phyloP scores from a whole-genome alignment of 2,113 vertebrate genomes.

The Myodes glareolus region DNA sequence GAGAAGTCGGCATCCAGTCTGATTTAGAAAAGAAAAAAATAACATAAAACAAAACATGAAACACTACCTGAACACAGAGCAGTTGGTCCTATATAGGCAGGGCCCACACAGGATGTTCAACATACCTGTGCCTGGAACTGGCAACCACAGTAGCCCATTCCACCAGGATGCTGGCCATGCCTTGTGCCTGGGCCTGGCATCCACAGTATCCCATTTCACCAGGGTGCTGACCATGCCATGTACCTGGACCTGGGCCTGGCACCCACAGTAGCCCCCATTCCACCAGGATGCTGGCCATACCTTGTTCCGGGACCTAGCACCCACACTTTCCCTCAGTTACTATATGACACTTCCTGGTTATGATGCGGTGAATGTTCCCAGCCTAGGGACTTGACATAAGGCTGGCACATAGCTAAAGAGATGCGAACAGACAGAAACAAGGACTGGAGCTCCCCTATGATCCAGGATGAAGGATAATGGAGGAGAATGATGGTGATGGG shows the following conservation, averaged over 20 bases:
- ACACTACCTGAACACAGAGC: accelerated
- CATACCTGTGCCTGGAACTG: not conserved
- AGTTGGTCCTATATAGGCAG: not conserved
- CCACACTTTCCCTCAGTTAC: not conserved
- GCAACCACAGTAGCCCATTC: not conserved
- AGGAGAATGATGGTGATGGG: too few species aligned
- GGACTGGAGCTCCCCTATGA: accelerated
- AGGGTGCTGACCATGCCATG: not conserved
- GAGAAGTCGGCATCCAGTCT: not conserved
- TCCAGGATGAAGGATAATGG: not conserved
- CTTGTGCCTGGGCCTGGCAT: not conserved
- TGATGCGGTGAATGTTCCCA: too few species aligned
- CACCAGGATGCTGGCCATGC: accelerated
- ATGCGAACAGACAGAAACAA: accelerated
- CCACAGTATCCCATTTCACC: too few species aligned
- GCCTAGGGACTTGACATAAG: accelerated
- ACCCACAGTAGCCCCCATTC: too few species aligned
- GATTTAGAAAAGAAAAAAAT: not conserved
- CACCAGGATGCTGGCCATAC: accelerated
- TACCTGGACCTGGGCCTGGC: not conserved
- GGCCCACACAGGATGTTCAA: not conserved
- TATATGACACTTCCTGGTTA: not conserved
- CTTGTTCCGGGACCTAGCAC: accelerated
- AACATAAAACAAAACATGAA: not conserved
- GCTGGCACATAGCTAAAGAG: accelerated